A percentile compares a stretch with the other conserved stretches of the same genome.
phyloP scores from a whole-genome alignment of 2,797 vertebrate genomes.

The Amniataba percoides region DNA sequence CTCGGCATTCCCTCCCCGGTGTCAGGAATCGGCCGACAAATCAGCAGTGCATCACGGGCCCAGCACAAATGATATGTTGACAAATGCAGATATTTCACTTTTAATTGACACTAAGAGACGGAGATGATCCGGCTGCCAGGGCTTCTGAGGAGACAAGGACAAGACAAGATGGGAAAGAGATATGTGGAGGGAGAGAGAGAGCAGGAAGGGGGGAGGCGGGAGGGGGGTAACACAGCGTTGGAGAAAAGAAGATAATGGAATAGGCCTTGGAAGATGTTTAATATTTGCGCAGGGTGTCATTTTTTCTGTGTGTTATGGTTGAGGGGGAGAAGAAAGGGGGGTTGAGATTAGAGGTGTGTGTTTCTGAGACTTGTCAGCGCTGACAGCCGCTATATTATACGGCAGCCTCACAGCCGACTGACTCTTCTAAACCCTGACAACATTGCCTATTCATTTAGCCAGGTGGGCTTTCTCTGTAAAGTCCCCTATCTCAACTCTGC shows the following conservation, averaged over 20 bases:
- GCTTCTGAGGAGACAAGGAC: conserved; percentile 83
- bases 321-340: conserved; percentile 55
- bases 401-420: conserved; percentile 69
- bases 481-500: conserved; percentile 44
- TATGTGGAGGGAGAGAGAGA: conserved; percentile 40
- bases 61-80: conserved; percentile 95
- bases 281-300: conserved; percentile 82
- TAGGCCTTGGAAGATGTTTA: conserved; percentile 79
- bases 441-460: conserved; percentile 75
- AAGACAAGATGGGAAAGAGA: conserved; percentile 71
- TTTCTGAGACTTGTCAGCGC: conserved; percentile 78
- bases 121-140: conserved; percentile 85
- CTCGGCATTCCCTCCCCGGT: conserved; percentile 87
- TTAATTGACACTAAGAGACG: conserved; percentile 99
- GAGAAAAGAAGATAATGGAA: conserved; percentile 73
- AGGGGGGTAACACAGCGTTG: conserved; percentile 49
- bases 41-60: conserved; percentile 91
- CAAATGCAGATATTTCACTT: conserved; percentile 99
- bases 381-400: conserved; percentile 73
- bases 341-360: conserved; percentile 79
- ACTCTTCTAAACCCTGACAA: conserved; percentile 76
- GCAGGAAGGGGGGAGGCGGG: background rate
- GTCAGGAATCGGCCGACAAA: conserved; percentile 94
- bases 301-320: conserved; percentile 61
- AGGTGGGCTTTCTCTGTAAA: conserved; percentile 66